Percentiles rank a stretch among this genome's conserved stretches.
Evolutionary conservation across 2,113 vertebrate species (phyloP).

Genomic region (Nerophis lumbriciformis): DNA sequence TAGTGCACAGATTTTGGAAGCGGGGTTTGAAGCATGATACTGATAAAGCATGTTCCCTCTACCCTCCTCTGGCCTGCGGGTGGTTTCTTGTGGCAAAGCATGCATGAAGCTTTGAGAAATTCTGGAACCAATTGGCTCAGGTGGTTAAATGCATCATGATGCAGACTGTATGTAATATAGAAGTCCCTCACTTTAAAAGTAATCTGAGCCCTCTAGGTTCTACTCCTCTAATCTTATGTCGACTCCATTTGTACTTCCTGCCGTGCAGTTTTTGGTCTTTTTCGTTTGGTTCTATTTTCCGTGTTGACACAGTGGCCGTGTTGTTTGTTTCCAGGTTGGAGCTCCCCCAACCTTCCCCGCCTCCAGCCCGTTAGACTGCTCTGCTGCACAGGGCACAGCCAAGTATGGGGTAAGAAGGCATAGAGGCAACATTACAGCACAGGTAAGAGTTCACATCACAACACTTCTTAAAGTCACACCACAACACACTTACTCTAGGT

Average conservation of each 20-base stretch:
- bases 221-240: neutral
- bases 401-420: conserved; percentile 58
- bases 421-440: conserved; percentile 22
- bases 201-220: neutral
- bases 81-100: no score
- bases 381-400: conserved; percentile 12
- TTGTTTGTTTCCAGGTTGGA: conserved; percentile 16
- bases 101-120: no score
- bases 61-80: no score
- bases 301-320: neutral
- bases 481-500: no score
- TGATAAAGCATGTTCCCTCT: no score
- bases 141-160: no score
- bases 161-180: no score
- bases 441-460: conserved; percentile 33
- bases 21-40: no score
- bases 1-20: no score
- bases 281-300: no score
- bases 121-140: no score
- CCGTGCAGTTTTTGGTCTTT: neutral
- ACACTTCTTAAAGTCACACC: neutral
- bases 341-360: neutral
- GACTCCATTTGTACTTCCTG: neutral
- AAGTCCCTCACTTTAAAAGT: neutral
- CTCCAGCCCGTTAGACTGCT: conserved; percentile 11